Conservation (phyloP, 2,888 invertebrate genomes). For the Macrosoma leucophasiata region DNA sequence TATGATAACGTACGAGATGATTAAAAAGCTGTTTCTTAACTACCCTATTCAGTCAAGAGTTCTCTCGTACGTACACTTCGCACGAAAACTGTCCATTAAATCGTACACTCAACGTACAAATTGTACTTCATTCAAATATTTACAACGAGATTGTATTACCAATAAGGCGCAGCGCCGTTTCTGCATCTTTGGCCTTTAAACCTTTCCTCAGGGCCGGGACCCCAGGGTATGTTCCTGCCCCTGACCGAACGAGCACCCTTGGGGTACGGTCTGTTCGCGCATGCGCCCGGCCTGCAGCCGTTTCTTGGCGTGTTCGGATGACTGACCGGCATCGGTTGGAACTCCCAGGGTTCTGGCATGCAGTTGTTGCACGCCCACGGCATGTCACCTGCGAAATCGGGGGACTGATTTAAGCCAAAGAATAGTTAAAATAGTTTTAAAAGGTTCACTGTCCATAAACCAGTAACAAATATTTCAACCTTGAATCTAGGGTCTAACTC, state of each 20-base stretch:
- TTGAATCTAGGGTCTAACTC: too few species aligned
- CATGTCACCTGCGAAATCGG: constrained; percentile 54
- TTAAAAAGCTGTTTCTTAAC: too few species aligned
- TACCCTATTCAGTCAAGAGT: too few species aligned
- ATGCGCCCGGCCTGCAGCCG: constrained; percentile 56
- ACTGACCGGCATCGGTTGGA: constrained; percentile 44
- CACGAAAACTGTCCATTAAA: too few species aligned
- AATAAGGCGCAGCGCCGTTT: constrained; percentile 58
- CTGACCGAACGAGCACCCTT: constrained; percentile 45
- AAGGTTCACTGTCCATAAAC: too few species aligned
- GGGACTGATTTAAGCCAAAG: too few species aligned
- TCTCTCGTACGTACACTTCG: too few species aligned
- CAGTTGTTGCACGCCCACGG: constrained; percentile 53
- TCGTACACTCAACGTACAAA: too few species aligned
- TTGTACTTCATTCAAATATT: too few species aligned
- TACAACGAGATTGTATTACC: constrained; percentile 46
- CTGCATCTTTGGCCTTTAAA: constrained; percentile 58
- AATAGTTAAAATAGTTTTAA: too few species aligned
- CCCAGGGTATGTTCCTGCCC: constrained; percentile 60
- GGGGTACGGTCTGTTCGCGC: constrained; percentile 42
- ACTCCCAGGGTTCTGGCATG: constrained; percentile 55
- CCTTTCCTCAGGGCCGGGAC: constrained; percentile 52
- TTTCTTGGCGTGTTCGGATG: constrained; percentile 53
- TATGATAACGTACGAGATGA: too few species aligned
- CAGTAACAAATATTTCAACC: too few species aligned